Evolutionary conservation across 2,888 invertebrate species (phyloP).

Genomic region (Meteorus cinctellus): DNA sequence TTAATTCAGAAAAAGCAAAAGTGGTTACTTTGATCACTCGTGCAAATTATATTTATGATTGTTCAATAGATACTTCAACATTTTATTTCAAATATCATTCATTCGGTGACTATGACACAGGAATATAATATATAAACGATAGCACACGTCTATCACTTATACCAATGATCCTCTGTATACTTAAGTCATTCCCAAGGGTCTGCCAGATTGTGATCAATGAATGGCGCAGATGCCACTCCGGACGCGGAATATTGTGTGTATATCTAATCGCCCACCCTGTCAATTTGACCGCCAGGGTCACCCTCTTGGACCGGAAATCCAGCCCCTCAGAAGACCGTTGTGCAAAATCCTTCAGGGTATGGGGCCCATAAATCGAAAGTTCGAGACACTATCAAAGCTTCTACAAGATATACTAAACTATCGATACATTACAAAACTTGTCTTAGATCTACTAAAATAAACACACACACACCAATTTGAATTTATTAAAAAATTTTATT

Average conservation of each 20-base stretch:
- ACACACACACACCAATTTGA: no score
- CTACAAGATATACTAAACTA: constrained; percentile 23
- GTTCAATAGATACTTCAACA: no score
- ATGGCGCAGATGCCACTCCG: constrained; percentile 70
- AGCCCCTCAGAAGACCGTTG: constrained; percentile 26
- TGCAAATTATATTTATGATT: no score
- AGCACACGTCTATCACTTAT: constrained; percentile 18
- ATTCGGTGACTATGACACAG: no score
- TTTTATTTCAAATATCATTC: no score
- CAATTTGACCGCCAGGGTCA: constrained; percentile 69
- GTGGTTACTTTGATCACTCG: no score
- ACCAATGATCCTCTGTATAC: constrained; percentile 4
- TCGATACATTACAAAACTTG: no score
- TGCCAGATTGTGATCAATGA: constrained; percentile 67
- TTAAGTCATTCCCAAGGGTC: constrained; percentile 19
- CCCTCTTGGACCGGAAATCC: constrained; percentile 47
- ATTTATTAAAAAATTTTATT: no score
- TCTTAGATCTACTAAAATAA: no score
- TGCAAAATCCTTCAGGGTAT: constrained; percentile 61
- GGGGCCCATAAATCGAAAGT: constrained; percentile 73
- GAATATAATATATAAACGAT: not conserved
- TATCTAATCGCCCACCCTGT: constrained; percentile 73
- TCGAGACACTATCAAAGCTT: constrained; percentile 54
- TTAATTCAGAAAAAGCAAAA: no score
- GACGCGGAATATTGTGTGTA: constrained; percentile 71